These are phyloP conservation scores for Anthopleura sola DNA, from an alignment of 64 coral and sea anemone genomes.

Conservation along the genomic window DNA sequence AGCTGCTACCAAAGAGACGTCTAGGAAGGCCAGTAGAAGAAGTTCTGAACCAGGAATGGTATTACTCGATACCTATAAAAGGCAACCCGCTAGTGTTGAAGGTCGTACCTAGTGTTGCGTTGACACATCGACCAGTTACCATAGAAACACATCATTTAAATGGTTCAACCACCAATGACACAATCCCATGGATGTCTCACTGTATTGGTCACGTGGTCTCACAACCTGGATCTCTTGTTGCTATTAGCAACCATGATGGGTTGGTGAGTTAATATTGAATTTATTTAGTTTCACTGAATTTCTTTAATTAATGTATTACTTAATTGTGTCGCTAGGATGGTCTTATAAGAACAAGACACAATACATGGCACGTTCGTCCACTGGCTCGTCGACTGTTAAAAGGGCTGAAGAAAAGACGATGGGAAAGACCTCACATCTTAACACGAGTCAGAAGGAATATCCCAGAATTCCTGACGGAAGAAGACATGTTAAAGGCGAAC, in stretches of 20 bases:
- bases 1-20: not conserved
- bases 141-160: conserved; percentile 22
- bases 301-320: no score
- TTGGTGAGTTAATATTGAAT: conserved; percentile 14
- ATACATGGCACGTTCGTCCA: conserved; percentile 27
- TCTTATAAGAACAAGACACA: conserved; percentile 6
- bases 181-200: not conserved
- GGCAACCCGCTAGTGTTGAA: not conserved
- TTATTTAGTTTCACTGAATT: no score
- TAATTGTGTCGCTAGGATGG: not conserved
- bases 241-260: conserved; percentile 15
- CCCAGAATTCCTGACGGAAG: not conserved
- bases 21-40: not conserved
- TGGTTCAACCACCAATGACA: not conserved
- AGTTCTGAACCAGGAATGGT: not conserved
- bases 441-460: not conserved
- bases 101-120: not conserved
- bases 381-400: not conserved
- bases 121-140: not conserved
- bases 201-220: conserved; percentile 40
- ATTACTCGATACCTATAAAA: not conserved
- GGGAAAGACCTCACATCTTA: conserved; percentile 4
- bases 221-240: conserved; percentile 42
- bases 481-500: not conserved
- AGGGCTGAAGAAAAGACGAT: conserved; percentile 1